Evolutionary conservation across 64 coral and sea anemone species (phyloP), one percentile per base, ranked within the genome.

Genomic region (Montipora cactus): DNA sequence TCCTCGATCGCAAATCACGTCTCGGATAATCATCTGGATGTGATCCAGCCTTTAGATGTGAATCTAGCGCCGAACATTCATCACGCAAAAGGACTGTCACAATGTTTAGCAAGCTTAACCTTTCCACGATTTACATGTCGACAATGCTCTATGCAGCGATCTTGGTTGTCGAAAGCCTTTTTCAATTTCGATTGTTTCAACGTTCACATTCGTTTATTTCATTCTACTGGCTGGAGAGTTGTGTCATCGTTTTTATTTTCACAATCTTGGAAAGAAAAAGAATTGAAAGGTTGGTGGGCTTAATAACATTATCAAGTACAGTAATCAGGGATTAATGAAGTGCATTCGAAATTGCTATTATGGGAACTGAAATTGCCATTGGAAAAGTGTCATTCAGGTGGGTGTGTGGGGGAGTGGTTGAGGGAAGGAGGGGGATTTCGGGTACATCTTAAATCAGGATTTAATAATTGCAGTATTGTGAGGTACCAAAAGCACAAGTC

Each of bases 371-470:
- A 57, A 57, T 57, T 57, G 52, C 10, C 52, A 57, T 57, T 57
- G 52, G 1, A 57, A 57, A 57, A 57, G 52, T 57, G 52, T 57
- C 1, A 57, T 57, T 57, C 52, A 57, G 52, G 52, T 57, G 6
- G 52, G 52, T 57, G 0, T 57, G 52, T 57, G 52, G 52, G 52
- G 52, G 52, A 57, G 52, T 2, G 52, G 10, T 57, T 57, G 52
- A 2, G 52, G 52, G 52, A 0, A 7, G 10, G 52, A 2, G 52
- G 52, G 52, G 52, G 52, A 57, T 57, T 83, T 83, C 80, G 49
- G 80, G 80, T 83, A 83, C 80, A 83, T 83, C 80, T 83, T 83
- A 83, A 83, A 83, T 83, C 80, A 53, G 52, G 80, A 83, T 83
- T 83, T 83, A 51, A 83, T 83, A 83, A 59, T 85, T 85, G 81